These are phyloP conservation scores for Melipona beecheii DNA, from an alignment of 2,888 invertebrate genomes.

Conservation along the genomic window DNA sequence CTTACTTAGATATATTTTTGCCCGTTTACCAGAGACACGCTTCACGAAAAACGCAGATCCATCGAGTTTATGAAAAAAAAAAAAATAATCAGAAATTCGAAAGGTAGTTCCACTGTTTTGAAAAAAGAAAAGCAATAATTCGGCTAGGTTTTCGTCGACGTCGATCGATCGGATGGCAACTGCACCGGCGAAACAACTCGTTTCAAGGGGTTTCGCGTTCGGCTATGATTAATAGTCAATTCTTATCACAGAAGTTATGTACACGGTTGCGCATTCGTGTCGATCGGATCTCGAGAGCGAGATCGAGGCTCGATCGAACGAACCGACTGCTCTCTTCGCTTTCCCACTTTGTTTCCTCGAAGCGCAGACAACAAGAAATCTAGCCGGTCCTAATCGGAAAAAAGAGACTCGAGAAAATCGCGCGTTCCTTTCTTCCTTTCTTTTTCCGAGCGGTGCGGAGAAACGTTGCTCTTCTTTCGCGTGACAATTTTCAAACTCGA, in stretches of 20 bases:
- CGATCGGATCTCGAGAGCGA: constrained; percentile 21
- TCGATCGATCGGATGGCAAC: constrained; percentile 38
- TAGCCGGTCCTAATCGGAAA: constrained; percentile 64
- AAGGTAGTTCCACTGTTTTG: too few species aligned
- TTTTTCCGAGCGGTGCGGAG: background rate
- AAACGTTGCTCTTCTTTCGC: background rate
- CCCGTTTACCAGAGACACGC: too few species aligned
- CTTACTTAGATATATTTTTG: background rate
- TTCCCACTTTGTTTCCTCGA: constrained; percentile 26
- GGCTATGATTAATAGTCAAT: constrained; percentile 72
- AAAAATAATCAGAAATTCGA: too few species aligned
- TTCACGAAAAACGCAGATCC: too few species aligned
- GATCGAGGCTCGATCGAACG: constrained; percentile 44
- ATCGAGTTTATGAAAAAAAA: too few species aligned
- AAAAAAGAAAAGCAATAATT: background rate
- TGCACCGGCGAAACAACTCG: constrained; percentile 29
- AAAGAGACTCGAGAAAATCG: constrained; percentile 45
- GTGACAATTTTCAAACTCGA: background rate
- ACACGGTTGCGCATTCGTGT: constrained; percentile 63
- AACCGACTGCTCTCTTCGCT: constrained; percentile 26
- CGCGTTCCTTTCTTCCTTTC: constrained; percentile 5
- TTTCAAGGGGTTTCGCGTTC: constrained; percentile 72
- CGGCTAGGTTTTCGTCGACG: background rate
- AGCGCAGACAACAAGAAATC: constrained; percentile 63
- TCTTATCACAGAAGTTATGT: constrained; percentile 75